phyloP scores from a whole-genome alignment of 2,113 vertebrate genomes.

The Sorex araneus region DNA sequence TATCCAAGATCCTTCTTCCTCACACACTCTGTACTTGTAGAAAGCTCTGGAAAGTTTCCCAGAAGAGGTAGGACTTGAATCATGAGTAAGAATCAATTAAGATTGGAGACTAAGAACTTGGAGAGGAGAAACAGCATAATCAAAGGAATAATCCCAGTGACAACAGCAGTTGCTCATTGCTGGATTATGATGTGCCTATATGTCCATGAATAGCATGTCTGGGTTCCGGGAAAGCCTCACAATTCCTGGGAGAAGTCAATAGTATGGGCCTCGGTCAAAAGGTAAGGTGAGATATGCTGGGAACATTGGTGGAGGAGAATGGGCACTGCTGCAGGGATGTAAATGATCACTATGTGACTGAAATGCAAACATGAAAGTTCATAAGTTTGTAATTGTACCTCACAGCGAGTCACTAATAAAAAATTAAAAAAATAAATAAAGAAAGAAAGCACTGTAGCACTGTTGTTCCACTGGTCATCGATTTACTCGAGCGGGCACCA shows the following conservation, averaged over 20 bases:
- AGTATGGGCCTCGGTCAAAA: background rate
- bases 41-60: background rate
- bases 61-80: background rate
- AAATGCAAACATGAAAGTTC: no score
- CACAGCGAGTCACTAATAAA: no score
- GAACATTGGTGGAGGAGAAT: no score
- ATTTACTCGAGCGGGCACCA: no score
- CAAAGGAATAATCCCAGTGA: background rate
- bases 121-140: background rate
- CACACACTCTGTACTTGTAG: background rate
- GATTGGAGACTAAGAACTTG: background rate
- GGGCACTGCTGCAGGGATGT: no score
- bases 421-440: no score
- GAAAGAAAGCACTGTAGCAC: no score
- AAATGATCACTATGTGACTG: no score
- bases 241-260: background rate
- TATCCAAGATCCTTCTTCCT: background rate
- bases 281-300: no score
- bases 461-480: no score
- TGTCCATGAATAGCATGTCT: background rate
- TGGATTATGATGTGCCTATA: background rate
- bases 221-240: background rate
- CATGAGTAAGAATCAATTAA: background rate
- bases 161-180: background rate
- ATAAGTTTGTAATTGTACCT: no score